Percentiles rank a stretch among this genome's conserved stretches.
These are phyloP conservation scores for Ceryle rudis DNA, from an alignment of 2,797 vertebrate species.

Conservation along the genomic window DNA sequence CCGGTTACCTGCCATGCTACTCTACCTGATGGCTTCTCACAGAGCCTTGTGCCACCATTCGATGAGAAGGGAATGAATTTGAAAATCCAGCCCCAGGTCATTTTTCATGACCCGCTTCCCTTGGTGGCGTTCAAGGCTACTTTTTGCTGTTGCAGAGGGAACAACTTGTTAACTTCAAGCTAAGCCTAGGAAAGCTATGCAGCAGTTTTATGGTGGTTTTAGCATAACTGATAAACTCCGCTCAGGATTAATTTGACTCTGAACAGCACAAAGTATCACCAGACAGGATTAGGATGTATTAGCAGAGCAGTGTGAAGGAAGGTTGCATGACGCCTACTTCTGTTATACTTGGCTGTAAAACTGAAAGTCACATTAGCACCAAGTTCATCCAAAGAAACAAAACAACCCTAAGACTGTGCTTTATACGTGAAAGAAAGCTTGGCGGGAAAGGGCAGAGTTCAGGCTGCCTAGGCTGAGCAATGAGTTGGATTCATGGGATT, in stretches of 20 bases:
- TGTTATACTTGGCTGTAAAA: slow-evolving; percentile 48
- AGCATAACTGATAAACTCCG: background rate
- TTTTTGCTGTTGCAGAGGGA: background rate
- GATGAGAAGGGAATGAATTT: background rate
- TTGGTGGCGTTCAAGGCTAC: background rate
- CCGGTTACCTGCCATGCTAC: accelerated
- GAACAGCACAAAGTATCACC: background rate
- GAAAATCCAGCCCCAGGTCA: background rate
- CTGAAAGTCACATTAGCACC: slow-evolving; percentile 5
- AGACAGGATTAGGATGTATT: slow-evolving; percentile 21
- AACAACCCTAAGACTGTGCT: background rate
- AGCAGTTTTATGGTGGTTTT: background rate
- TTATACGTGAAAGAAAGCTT: background rate
- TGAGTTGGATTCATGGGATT: background rate
- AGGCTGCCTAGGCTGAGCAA: background rate
- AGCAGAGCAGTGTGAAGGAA: slow-evolving; percentile 9
- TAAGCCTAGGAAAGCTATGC: background rate
- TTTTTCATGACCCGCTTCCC: background rate
- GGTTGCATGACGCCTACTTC: background rate
- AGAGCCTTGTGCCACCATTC: background rate
- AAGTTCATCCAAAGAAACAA: slow-evolving; percentile 24
- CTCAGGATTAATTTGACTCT: background rate
- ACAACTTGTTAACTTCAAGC: background rate
- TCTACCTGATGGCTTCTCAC: accelerated
- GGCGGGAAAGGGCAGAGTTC: slow-evolving; percentile 14